Base-by-base conservation (phyloP, 2,113 vertebrate species). In the Cryptomyrus ogoouensis region DNA sequence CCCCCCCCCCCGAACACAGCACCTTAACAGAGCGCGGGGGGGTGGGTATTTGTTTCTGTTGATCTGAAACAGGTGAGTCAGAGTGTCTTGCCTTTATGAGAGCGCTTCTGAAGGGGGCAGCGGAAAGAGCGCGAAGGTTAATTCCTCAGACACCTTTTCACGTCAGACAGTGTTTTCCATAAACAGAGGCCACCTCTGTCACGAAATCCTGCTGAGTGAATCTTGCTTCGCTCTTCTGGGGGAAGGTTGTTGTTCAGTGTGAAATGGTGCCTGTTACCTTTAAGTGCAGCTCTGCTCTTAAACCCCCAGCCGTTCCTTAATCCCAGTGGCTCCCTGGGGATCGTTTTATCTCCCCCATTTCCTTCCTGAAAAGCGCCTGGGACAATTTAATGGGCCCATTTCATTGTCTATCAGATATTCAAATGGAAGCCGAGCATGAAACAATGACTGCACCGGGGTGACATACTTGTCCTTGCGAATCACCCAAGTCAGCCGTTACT, bases 391-490 rank as follows among this genome's bases (percentile, higher is more conserved):
- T 95, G 95, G 95, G 93, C 92, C 94, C 95, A 94, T 94, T 95
- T 95, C 95, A 92, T 94, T 94, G 94, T 95, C 95, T 95, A 94
- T 95, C 94, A 94, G 94, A 95, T 94, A 95, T 95, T 95, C 94
- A 95, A 95, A 95, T 95, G 95, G 94, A 95, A 96, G 94, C 94
- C 92, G 94, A 95, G 94, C 95, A 95, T 95, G 95, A 95, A 95
- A 94, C 93, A 95, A 95, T 94, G 93, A 93, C 93, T 92, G 94
- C 94, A 93, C 93, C 93, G 94, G 94, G 94, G 93, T 94, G 92
- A 91, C 92, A 93, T 52, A 62, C 91, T 93, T 90, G 95, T 94
- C 95, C 95, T 95, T 95, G 95, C 92, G 77, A 35, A 90, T 80
- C 83, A 56, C 53, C 56, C 74, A 88, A 62, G 50, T 88, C 39